phyloP scores from a whole-genome alignment of 37 sponge, comb jelly and placozoan genomes.

The Bolinopsis microptera region DNA sequence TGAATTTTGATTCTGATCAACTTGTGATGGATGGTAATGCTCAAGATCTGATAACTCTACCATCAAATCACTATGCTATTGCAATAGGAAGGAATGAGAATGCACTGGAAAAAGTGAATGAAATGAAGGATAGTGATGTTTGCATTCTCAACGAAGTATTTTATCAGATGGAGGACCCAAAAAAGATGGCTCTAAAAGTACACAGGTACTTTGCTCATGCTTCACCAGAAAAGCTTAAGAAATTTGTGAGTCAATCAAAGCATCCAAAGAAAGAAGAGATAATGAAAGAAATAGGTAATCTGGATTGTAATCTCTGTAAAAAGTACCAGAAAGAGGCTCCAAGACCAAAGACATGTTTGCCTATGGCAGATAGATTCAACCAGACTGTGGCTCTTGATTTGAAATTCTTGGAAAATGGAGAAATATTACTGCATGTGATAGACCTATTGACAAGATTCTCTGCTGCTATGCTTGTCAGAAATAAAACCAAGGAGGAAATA shows the following conservation, averaged over 20 bases:
- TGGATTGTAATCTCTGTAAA: not conserved
- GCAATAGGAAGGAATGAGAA: too few species aligned
- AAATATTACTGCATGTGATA: not conserved
- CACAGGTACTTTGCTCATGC: conserved; percentile 25
- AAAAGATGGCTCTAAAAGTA: not conserved
- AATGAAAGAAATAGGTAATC: not conserved
- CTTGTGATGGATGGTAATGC: not conserved
- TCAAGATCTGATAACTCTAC: not conserved
- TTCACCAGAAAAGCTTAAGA: not conserved
- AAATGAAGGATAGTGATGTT: too few species aligned
- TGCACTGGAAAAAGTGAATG: too few species aligned
- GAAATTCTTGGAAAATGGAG: not conserved
- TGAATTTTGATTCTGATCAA: not conserved
- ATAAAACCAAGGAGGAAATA: not conserved
- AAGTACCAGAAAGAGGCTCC: not conserved
- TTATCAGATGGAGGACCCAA: too few species aligned
- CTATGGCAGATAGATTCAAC: not conserved
- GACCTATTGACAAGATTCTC: not conserved
- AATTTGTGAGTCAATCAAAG: not conserved
- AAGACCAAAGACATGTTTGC: not conserved
- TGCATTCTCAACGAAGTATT: too few species aligned
- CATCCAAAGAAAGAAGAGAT: not conserved
- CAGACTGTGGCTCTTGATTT: not conserved
- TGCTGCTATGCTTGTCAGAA: not conserved
- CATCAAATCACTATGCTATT: not conserved